A percentile compares a stretch with the other conserved stretches of the same genome.
Conservation (phyloP, 1,140 invertebrate species). For the Rhyacophila brunnea region DNA sequence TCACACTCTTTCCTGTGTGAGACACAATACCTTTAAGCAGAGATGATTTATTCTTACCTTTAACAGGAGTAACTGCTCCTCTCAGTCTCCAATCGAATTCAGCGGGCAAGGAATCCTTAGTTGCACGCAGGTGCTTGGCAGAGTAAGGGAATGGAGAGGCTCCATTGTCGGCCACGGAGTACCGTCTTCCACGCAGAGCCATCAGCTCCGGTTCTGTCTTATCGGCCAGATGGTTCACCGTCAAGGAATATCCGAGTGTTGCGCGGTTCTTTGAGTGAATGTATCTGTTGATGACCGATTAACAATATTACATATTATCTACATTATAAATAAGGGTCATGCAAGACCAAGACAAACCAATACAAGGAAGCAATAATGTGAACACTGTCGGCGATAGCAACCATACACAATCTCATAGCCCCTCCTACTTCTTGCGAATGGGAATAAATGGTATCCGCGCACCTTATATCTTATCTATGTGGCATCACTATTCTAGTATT, state of each 20-base stretch:
- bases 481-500: too few relatives aligned
- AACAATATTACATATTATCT: too few relatives aligned
- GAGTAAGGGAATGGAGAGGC: constrained; percentile 77
- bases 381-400: too few relatives aligned
- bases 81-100: constrained; percentile 86
- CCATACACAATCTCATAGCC: too few relatives aligned
- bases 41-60: too few relatives aligned
- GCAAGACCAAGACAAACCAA: background rate
- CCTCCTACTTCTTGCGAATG: too few relatives aligned
- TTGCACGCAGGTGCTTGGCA: constrained; percentile 41
- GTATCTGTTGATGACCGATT: constrained; percentile 62
- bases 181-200: constrained; percentile 73
- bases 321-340: too few relatives aligned
- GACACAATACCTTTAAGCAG: too few relatives aligned
- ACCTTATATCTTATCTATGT: too few relatives aligned
- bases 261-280: constrained; percentile 85
- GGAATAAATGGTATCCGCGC: too few relatives aligned
- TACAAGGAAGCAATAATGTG: too few relatives aligned
- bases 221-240: constrained; percentile 89
- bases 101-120: constrained; percentile 60
- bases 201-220: constrained; percentile 74
- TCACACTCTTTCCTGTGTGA: too few relatives aligned
- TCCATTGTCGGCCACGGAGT: constrained; percentile 67
- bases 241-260: constrained; percentile 69
- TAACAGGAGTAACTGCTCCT: constrained; percentile 92